phyloP scores from a whole-genome alignment of 2,797 vertebrate genomes.

The Sebastolobus alascanus region DNA sequence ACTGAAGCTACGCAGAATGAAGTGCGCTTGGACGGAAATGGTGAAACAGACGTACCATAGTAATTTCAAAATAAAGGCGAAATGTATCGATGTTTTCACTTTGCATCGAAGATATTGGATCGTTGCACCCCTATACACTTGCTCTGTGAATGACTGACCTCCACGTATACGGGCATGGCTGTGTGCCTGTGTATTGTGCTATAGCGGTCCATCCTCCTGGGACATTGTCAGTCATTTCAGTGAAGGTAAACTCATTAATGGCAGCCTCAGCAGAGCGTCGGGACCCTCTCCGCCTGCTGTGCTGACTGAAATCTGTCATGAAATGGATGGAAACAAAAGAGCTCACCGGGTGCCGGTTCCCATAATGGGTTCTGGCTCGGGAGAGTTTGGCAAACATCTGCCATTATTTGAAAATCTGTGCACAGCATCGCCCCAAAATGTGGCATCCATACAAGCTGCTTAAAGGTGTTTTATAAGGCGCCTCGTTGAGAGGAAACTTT shows the following conservation, averaged over 20 bases:
- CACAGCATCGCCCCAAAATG: constrained; percentile 40
- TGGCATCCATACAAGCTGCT: constrained; percentile 63
- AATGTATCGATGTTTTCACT: too few species aligned
- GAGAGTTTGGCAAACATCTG: constrained; percentile 61
- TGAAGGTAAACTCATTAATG: constrained; percentile 52
- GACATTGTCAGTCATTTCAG: constrained; percentile 11
- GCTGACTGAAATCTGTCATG: constrained; percentile 62
- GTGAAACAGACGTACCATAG: too few species aligned
- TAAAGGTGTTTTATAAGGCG: constrained; percentile 77
- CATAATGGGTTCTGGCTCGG: constrained; percentile 55
- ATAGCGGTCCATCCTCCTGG: neutral
- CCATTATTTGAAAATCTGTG: constrained; percentile 69
- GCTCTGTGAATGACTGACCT: constrained; percentile 12
- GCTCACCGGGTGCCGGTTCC: constrained; percentile 56
- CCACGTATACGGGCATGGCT: neutral
- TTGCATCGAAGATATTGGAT: too few species aligned
- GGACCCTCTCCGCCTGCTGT: constrained; percentile 17
- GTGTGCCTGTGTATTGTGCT: too few species aligned
- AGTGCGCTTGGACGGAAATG: too few species aligned
- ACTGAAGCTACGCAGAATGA: too few species aligned
- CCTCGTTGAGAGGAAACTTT: constrained; percentile 56
- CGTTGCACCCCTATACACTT: neutral
- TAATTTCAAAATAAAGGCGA: too few species aligned
- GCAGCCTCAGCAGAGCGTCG: constrained; percentile 17
- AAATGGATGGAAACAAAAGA: constrained; percentile 67